phyloP scores from a whole-genome alignment of 2,797 vertebrate species.

The Melanotaenia nigrans region DNA sequence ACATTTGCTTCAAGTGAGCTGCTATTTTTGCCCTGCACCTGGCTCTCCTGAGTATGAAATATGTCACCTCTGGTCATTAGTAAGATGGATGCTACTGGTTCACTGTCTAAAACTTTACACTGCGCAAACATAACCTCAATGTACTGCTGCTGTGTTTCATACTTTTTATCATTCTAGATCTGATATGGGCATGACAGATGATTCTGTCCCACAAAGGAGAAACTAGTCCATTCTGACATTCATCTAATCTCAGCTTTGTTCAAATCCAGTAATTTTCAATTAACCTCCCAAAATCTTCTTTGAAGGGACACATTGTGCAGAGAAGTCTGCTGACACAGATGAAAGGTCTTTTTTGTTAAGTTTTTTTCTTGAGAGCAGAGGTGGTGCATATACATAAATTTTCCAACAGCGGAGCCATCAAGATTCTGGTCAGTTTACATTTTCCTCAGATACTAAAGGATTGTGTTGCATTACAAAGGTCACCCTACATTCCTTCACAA shows the following conservation, averaged over 20 bases:
- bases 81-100: slow-evolving; percentile 68
- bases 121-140: slow-evolving; percentile 36
- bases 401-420: not conserved
- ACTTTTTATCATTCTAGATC: slow-evolving; percentile 16
- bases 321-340: slow-evolving; percentile 3
- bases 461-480: slow-evolving; percentile 5
- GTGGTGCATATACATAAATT: slow-evolving; percentile 8
- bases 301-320: not conserved
- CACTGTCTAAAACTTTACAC: slow-evolving; percentile 44
- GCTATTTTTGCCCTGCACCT: slow-evolving; percentile 79
- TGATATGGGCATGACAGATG: slow-evolving; percentile 24
- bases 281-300: slow-evolving; percentile 8
- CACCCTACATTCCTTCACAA: slow-evolving; percentile 16
- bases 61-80: slow-evolving; percentile 77
- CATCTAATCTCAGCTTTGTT: slow-evolving; percentile 29
- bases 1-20: slow-evolving; percentile 63
- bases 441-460: slow-evolving; percentile 2
- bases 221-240: slow-evolving; percentile 15
- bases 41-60: slow-evolving; percentile 68
- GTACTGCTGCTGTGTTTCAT: slow-evolving; percentile 12
- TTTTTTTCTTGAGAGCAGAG: not conserved
- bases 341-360: not conserved
- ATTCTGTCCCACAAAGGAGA: slow-evolving; percentile 22
- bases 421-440: slow-evolving; percentile 11
- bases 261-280: slow-evolving; percentile 24